phyloP scores from a whole-genome alignment of 2,888 invertebrate species.

The Pyrocoelia pectoralis region DNA sequence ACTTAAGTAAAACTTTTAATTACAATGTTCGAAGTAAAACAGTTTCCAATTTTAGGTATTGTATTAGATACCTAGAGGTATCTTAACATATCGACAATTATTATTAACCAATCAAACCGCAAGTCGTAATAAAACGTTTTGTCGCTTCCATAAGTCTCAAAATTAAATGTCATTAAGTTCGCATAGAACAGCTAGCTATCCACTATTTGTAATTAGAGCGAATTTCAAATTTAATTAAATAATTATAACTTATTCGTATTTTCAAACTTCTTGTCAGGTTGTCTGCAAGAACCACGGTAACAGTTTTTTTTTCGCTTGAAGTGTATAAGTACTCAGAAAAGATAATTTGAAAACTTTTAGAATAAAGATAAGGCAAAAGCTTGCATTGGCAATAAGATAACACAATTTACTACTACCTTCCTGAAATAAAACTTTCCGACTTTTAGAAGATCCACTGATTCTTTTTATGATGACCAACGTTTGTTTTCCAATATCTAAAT shows the following conservation, averaged over 20 bases:
- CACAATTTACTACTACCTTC: constrained; percentile 35
- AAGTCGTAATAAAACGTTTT: no score
- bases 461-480: constrained; percentile 27
- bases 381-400: constrained; percentile 38
- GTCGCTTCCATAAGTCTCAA: no score
- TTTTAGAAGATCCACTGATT: constrained; percentile 13
- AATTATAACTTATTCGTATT: not conserved
- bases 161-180: no score
- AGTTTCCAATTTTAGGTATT: no score
- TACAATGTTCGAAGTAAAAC: no score
- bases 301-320: constrained; percentile 30
- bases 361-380: constrained; percentile 36
- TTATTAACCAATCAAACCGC: no score
- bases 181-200: no score
- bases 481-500: constrained; percentile 30
- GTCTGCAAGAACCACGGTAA: constrained; percentile 13
- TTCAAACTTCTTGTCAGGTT: constrained; percentile 15
- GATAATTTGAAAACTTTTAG: constrained; percentile 36
- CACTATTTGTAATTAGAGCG: no score
- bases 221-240: no score
- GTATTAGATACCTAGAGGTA: no score
- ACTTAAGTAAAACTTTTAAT: no score
- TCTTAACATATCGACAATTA: no score
- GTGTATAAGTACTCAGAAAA: constrained; percentile 33
- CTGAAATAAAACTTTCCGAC: constrained; percentile 30